A percentile compares a stretch with the other conserved stretches of the same genome.
Conservation (phyloP, 2,888 invertebrate genomes). For the Invenusta paracnida region DNA sequence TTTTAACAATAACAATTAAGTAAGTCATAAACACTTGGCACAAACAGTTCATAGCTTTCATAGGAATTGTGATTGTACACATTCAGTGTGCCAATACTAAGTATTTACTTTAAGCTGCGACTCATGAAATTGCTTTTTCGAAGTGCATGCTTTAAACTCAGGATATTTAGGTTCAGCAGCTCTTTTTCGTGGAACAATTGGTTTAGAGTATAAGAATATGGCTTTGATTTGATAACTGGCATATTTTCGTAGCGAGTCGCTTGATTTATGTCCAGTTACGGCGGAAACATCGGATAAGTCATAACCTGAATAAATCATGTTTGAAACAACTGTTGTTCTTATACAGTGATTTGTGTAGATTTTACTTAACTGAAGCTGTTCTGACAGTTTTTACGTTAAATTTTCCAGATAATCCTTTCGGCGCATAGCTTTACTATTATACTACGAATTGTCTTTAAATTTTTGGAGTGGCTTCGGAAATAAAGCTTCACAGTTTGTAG, state of each 20-base stretch:
- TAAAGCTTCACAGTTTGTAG: neutral
- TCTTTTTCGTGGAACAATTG: neutral
- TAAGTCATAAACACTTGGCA: too few species aligned
- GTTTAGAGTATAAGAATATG: neutral
- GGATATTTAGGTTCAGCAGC: neutral
- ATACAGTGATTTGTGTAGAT: neutral
- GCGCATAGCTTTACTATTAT: neutral
- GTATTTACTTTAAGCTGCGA: too few species aligned
- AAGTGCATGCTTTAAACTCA: neutral
- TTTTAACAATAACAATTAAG: neutral
- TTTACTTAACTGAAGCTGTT: neutral
- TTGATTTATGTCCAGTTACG: neutral
- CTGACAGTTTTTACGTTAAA: neutral
- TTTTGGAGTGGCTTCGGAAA: slow-evolving; percentile 14
- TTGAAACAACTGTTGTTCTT: neutral
- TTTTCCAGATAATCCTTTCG: neutral
- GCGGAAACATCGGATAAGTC: too few species aligned
- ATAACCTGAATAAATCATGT: neutral
- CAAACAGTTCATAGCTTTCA: neutral
- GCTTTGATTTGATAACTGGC: neutral
- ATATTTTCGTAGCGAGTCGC: neutral
- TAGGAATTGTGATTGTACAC: neutral
- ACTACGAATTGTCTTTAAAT: neutral
- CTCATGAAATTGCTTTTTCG: neutral
- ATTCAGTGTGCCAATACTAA: too few species aligned